Percentiles rank a stretch among this genome's conserved stretches.
phyloP scores from a whole-genome alignment of 1,140 invertebrate species.

The Cydia amplana region DNA sequence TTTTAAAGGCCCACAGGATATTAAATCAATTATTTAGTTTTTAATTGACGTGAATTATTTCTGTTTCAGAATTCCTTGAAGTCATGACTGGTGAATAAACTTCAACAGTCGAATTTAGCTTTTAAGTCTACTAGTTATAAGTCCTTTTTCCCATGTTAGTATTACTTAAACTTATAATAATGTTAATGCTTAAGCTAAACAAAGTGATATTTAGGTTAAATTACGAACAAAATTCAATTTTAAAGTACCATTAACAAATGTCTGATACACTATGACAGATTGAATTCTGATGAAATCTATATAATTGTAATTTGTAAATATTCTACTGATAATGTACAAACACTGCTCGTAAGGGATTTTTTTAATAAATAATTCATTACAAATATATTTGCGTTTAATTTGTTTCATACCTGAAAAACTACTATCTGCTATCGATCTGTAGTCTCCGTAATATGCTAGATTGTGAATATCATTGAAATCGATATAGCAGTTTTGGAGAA shows the following conservation, averaged over 20 bases:
- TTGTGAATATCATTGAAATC: too few relatives aligned
- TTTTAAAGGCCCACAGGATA: background rate
- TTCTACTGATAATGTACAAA: background rate
- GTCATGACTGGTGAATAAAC: constrained; percentile 83
- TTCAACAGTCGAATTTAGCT: background rate
- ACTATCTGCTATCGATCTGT: too few relatives aligned
- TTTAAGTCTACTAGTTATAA: constrained; percentile 20
- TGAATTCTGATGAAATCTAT: constrained; percentile 37
- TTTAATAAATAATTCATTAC: constrained; percentile 1
- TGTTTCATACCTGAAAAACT: background rate
- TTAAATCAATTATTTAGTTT: background rate
- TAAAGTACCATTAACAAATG: constrained; percentile 13
- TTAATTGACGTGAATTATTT: constrained; percentile 29
- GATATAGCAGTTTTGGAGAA: too few relatives aligned
- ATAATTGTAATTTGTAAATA: background rate
- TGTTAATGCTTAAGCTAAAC: background rate
- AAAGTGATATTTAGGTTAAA: constrained; percentile 26
- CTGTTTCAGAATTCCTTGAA: constrained; percentile 84
- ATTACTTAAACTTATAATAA: background rate
- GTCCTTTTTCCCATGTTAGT: background rate
- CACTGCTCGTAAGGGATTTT: constrained; percentile 2
- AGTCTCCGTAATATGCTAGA: too few relatives aligned
- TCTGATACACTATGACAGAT: constrained; percentile 15
- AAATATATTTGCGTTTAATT: background rate
- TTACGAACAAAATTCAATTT: constrained; percentile 39